Conservation (phyloP, 2,113 vertebrate species). For the Andinoacara biseriatus region DNA sequence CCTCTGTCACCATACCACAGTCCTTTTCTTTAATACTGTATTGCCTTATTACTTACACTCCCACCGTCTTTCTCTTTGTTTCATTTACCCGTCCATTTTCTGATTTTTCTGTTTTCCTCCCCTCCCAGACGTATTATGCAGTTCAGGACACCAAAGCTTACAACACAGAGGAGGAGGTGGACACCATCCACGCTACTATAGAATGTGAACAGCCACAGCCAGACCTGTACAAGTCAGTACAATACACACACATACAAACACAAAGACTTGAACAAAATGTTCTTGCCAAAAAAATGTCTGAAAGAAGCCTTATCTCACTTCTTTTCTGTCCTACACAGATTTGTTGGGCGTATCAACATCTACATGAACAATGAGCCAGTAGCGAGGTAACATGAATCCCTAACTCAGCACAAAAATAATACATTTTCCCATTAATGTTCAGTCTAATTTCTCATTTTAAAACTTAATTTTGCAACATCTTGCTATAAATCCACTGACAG, state of each 20-base stretch:
- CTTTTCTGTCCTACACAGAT: slow-evolving; percentile 77
- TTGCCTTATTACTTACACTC: accelerated
- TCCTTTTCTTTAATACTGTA: accelerated
- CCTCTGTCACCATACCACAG: not conserved
- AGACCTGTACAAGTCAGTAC: slow-evolving; percentile 96
- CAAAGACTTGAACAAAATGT: not conserved
- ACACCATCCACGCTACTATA: slow-evolving; percentile 90
- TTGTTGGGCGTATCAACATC: slow-evolving; percentile 94
- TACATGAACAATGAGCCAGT: slow-evolving; percentile 90
- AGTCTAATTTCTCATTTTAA: not conserved
- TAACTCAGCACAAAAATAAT: not conserved
- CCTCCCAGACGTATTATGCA: slow-evolving; percentile 89
- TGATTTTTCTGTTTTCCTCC: not conserved
- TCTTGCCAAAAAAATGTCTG: not conserved
- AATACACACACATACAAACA: too few species aligned
- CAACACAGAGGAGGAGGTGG: slow-evolving; percentile 87
- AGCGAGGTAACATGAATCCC: slow-evolving; percentile 84
- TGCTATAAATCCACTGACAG: not conserved
- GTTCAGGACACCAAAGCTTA: slow-evolving; percentile 97
- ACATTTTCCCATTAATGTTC: not conserved
- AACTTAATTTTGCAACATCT: not conserved
- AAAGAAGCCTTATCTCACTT: not conserved
- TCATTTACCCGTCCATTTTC: not conserved
- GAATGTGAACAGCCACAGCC: slow-evolving; percentile 99
- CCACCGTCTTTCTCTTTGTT: not conserved